phyloP scores from a whole-genome alignment of 2,888 invertebrate genomes.

The Lamellibrachia columna region DNA sequence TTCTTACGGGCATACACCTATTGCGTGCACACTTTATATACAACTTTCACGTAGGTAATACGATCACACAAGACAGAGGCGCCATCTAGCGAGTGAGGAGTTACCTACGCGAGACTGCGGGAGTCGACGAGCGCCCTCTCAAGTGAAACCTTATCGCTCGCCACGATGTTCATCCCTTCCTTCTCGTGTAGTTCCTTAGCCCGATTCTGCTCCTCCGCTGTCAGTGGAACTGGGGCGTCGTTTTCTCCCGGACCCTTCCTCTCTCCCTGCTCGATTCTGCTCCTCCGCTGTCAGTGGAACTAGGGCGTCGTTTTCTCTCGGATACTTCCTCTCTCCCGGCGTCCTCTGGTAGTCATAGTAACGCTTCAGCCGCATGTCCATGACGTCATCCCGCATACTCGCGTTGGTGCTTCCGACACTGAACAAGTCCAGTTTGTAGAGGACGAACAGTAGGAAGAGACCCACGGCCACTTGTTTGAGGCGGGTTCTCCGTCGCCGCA shows the following conservation, averaged over 20 bases:
- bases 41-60: too few relatives aligned
- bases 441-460: neutral
- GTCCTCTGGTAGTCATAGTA: constrained; percentile 34
- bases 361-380: constrained; percentile 32
- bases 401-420: neutral
- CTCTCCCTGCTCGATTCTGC: constrained; percentile 65
- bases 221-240: constrained; percentile 53
- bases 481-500: neutral
- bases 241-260: constrained; percentile 60
- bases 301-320: constrained; percentile 59
- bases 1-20: neutral
- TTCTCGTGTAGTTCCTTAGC: constrained; percentile 78
- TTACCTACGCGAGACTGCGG: constrained; percentile 51
- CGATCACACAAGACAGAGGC: neutral
- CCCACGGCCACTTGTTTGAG: neutral
- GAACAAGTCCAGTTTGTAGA: neutral
- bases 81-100: neutral
- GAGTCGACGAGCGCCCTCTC: constrained; percentile 81
- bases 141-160: constrained; percentile 87
- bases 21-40: neutral
- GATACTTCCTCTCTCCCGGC: constrained; percentile 44
- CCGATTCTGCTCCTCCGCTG: constrained; percentile 70
- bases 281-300: constrained; percentile 67
- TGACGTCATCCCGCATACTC: constrained; percentile 18
- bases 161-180: constrained; percentile 86